Evolutionary conservation across 2,113 vertebrate species (phyloP).

Genomic region (Tragulus kanchil): DNA sequence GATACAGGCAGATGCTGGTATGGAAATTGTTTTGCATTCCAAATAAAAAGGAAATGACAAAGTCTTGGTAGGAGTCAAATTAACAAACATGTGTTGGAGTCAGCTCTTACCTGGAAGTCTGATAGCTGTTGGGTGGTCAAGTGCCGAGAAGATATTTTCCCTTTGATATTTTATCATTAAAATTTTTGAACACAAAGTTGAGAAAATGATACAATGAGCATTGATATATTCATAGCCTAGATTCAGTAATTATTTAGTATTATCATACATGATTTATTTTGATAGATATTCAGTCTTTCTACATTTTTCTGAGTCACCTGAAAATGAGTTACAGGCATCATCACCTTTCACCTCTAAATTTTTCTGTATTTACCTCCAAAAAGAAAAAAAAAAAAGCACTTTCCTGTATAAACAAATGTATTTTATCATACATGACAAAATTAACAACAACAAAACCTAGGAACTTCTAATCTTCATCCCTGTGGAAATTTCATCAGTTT

Average conservation of each 20-base stretch:
- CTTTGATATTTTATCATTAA: constrained; percentile 22
- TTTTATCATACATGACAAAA: neutral
- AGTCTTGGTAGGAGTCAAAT: neutral
- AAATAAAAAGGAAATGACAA: neutral
- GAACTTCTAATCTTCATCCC: neutral
- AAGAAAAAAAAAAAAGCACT: neutral
- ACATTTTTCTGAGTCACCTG: neutral
- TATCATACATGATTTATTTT: neutral
- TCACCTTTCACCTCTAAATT: constrained; percentile 16
- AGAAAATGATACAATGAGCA: neutral
- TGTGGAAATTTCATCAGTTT: neutral
- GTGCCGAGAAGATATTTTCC: neutral
- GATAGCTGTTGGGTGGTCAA: neutral
- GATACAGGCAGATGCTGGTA: neutral
- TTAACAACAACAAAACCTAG: neutral
- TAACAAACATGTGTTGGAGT: neutral
- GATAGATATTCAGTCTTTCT: neutral
- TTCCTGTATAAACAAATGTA: neutral
- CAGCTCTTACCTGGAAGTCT: neutral
- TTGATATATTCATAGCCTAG: neutral
- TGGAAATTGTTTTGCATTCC: constrained; percentile 13
- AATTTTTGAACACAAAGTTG: neutral
- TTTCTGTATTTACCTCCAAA: neutral
- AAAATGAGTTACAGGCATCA: neutral
- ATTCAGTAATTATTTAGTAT: neutral